Conservation (phyloP, 1,140 invertebrate genomes). For the Doryteuthis pealeii region DNA sequence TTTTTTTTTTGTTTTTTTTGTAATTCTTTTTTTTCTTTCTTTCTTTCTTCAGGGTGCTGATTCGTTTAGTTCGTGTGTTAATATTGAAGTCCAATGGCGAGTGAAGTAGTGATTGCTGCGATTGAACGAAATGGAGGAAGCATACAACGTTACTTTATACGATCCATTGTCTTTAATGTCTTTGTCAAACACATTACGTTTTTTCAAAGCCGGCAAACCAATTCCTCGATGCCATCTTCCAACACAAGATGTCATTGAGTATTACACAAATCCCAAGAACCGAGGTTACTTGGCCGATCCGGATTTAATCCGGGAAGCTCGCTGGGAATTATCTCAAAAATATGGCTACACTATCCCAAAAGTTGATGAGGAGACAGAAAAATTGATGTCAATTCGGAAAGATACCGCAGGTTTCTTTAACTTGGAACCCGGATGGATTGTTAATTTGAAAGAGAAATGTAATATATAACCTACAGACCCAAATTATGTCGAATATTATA, state of each 20-base stretch:
- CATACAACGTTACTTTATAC: conserved; percentile 94
- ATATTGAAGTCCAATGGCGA: conserved; percentile 97
- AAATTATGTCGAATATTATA: conserved; percentile 72
- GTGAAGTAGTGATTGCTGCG: conserved; percentile 90
- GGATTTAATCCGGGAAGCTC: conserved; percentile 78
- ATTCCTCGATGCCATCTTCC: conserved; percentile 91
- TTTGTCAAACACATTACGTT: conserved; percentile 74
- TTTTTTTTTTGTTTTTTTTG: no score
- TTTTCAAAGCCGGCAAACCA: conserved; percentile 80
- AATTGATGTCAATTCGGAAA: conserved; percentile 75
- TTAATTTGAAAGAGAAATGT: conserved; percentile 84
- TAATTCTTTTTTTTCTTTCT: no score
- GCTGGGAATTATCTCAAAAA: conserved; percentile 82
- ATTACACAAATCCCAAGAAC: conserved; percentile 80
- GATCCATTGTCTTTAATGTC: conserved; percentile 77
- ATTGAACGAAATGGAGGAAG: conserved; percentile 92
- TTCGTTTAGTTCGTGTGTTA: conserved; percentile 85
- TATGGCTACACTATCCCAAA: conserved; percentile 84
- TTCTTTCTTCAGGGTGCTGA: conserved; percentile 72
- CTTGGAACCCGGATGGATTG: conserved; percentile 91
- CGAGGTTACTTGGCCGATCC: conserved; percentile 95
- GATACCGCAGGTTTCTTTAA: conserved; percentile 96
- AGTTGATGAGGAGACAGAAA: conserved; percentile 64
- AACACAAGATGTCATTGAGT: conserved; percentile 82
- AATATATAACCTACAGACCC: conserved; percentile 84